Percentiles rank a stretch among this genome's conserved stretches.
Evolutionary conservation across 1,140 invertebrate species (phyloP).

Genomic region (Tetraneura akinire): DNA sequence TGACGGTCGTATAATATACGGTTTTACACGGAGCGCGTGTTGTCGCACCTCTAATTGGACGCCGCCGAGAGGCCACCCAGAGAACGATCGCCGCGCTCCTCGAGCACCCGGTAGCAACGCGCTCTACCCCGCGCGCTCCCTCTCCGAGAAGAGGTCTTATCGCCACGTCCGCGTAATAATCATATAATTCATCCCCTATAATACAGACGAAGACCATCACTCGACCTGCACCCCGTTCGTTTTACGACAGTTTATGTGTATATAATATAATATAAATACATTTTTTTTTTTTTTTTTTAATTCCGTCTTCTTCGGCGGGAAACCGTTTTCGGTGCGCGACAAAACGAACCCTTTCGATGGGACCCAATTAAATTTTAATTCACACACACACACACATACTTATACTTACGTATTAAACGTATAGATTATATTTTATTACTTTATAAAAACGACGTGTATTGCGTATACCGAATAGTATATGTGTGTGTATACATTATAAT

Average conservation of each 20-base stretch:
- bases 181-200: constrained; percentile 28
- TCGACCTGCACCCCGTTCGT: too few species aligned
- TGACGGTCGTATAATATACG: constrained; percentile 36
- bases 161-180: constrained; percentile 11
- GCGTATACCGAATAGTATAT: background rate
- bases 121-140: background rate
- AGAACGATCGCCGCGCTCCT: constrained; percentile 6
- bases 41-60: constrained; percentile 50
- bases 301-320: background rate
- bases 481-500: background rate
- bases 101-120: constrained; percentile 37
- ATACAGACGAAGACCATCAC: too few species aligned
- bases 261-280: too few species aligned
- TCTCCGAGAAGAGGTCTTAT: background rate
- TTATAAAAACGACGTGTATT: background rate
- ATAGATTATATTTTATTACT: background rate
- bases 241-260: background rate
- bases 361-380: constrained; percentile 20
- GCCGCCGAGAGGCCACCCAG: constrained; percentile 42
- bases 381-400: background rate
- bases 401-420: background rate
- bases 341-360: constrained; percentile 19
- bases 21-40: constrained; percentile 32
- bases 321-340: background rate
- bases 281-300: too few species aligned